These are phyloP conservation scores for Gallinago paraguaiae DNA, from an alignment of 2,113 vertebrate species.

Conservation along the genomic window DNA sequence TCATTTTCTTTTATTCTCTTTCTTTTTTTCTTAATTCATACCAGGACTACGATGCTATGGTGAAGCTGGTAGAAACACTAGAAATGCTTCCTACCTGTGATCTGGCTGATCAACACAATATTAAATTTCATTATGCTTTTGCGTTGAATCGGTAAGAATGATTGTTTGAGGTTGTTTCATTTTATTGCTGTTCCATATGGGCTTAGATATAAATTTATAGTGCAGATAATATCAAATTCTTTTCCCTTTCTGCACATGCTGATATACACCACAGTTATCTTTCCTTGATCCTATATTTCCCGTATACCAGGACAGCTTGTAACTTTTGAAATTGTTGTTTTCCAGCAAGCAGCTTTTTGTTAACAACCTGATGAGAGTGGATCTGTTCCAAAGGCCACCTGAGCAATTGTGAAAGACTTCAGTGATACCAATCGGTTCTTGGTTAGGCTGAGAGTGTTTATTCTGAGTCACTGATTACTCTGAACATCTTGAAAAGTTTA, in stretches of 20 bases:
- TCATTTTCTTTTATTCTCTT: not conserved
- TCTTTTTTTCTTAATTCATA: not conserved
- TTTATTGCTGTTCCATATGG: not conserved
- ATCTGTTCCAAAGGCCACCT: not conserved
- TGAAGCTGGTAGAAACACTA: constrained; percentile 92
- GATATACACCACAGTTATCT: not conserved
- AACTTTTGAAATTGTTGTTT: not conserved
- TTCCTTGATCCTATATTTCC: not conserved
- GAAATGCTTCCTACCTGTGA: constrained; percentile 93
- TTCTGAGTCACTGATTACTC: not conserved
- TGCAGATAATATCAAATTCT: not conserved
- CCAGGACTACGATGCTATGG: constrained; percentile 96
- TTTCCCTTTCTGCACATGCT: not conserved
- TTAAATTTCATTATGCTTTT: constrained; percentile 96
- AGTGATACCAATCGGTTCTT: not conserved
- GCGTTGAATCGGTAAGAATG: constrained; percentile 90
- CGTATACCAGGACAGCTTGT: not conserved
- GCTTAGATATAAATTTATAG: not conserved
- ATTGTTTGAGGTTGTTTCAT: not conserved
- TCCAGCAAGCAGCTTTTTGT: not conserved
- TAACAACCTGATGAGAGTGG: not conserved
- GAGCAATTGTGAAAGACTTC: not conserved
- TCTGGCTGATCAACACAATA: constrained; percentile 91
- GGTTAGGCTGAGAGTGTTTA: not conserved
- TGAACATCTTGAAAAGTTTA: not conserved